phyloP scores from a whole-genome alignment of 2,113 vertebrate genomes.

The Callocephalon fimbriatum region DNA sequence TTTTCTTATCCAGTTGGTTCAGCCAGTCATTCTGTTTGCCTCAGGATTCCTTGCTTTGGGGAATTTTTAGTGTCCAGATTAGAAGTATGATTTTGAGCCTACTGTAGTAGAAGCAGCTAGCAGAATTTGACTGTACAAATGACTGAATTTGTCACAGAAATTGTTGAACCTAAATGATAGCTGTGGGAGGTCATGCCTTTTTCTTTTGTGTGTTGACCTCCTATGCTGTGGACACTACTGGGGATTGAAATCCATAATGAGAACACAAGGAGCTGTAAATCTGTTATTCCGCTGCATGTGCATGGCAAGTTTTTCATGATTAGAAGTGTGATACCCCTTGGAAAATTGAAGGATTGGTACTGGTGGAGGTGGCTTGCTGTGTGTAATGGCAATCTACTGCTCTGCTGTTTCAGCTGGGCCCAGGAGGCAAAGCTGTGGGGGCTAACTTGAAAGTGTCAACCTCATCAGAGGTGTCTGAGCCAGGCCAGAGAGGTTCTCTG shows the following conservation, averaged over 20 bases:
- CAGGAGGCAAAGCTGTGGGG: not conserved
- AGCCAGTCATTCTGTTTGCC: not conserved
- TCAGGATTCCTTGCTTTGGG: slow-evolving; percentile 29
- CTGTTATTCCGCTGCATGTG: not conserved
- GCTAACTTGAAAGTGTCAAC: not conserved
- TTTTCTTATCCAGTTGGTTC: slow-evolving; percentile 7
- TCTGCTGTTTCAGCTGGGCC: not conserved
- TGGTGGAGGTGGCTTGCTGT: not conserved
- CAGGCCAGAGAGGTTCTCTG: not conserved
- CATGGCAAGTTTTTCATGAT: not conserved
- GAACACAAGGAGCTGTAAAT: slow-evolving; percentile 12
- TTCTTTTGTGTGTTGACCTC: not conserved
- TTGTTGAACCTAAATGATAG: not conserved
- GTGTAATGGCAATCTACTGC: not conserved
- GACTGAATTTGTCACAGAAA: slow-evolving; percentile 37
- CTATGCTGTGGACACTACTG: not conserved
- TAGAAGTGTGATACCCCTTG: not conserved
- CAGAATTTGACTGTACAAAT: slow-evolving; percentile 25
- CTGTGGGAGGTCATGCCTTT: not conserved
- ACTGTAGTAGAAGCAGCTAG: not conserved
- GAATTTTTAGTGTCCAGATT: slow-evolving; percentile 34
- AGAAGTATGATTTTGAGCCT: slow-evolving; percentile 46
- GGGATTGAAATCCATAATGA: not conserved
- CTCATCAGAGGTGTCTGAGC: not conserved
- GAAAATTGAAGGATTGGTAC: not conserved